Evolutionary conservation across 2,797 vertebrate genomes (phyloP).

Genomic region (Paramormyrops hopkinsi): DNA sequence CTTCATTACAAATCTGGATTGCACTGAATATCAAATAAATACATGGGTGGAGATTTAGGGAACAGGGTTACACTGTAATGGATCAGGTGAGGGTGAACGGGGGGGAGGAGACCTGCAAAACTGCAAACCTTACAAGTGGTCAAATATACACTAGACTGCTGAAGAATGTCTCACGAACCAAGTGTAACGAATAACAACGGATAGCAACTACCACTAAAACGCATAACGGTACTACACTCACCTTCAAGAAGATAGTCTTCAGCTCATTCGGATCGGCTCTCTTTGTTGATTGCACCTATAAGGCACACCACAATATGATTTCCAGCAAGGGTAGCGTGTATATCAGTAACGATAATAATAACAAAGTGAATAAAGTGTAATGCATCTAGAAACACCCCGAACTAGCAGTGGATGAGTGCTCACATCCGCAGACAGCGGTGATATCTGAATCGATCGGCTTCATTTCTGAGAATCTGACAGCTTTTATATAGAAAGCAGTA

Average conservation of each 20-base stretch:
- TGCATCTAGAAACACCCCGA: background rate
- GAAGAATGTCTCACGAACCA: background rate
- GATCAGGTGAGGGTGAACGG: background rate
- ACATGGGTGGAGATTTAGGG: background rate
- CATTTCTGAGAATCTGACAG: background rate
- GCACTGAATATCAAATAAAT: background rate
- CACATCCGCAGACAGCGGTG: background rate
- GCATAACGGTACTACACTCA: slow-evolving; percentile 53
- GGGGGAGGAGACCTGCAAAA: background rate
- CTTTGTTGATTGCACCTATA: slow-evolving; percentile 79
- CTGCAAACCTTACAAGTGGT: background rate
- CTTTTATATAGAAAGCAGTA: background rate
- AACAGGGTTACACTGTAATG: background rate
- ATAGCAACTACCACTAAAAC: background rate
- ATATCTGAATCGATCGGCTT: background rate
- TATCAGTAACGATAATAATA: background rate
- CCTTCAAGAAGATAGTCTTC: slow-evolving; percentile 84
- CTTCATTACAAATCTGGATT: background rate
- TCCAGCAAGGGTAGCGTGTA: background rate
- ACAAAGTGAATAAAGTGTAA: background rate
- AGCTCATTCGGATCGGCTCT: slow-evolving; percentile 85
- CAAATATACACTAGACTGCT: background rate
- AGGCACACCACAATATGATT: slow-evolving; percentile 32
- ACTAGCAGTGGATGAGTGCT: background rate
- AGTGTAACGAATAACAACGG: background rate